A percentile compares a stretch with the other conserved stretches of the same genome.
Evolutionary conservation across 2,888 invertebrate genomes (phyloP).

Genomic region (Aspidiotus rigidus): DNA sequence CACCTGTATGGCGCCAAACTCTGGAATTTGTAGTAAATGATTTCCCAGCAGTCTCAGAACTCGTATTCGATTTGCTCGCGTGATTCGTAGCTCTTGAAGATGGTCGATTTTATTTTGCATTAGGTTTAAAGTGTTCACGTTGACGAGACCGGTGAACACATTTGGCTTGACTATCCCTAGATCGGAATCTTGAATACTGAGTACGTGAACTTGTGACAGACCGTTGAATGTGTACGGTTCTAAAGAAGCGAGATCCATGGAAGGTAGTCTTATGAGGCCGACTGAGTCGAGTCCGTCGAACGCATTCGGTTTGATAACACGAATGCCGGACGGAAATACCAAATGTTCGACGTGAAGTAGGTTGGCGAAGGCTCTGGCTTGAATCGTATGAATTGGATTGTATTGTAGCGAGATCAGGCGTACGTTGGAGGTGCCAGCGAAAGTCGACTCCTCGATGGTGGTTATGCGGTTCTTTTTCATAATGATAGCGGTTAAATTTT

Average conservation of each 20-base stretch:
- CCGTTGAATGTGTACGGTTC: conserved; percentile 66
- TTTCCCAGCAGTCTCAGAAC: conserved; percentile 69
- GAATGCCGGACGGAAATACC: conserved; percentile 71
- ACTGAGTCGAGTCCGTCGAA: conserved; percentile 74
- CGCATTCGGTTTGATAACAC: conserved; percentile 65
- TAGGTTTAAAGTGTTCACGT: conserved; percentile 63
- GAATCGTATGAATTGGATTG: conserved; percentile 61
- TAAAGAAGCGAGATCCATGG: conserved; percentile 69
- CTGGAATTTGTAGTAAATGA: conserved; percentile 68
- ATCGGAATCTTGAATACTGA: conserved; percentile 74
- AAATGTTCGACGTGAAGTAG: conserved; percentile 73
- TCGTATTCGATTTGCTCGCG: conserved; percentile 60
- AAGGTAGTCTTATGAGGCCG: conserved; percentile 69
- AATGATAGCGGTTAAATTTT: conserved; percentile 64
- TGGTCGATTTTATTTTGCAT: conserved; percentile 77
- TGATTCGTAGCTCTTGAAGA: conserved; percentile 64
- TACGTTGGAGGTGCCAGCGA: conserved; percentile 77
- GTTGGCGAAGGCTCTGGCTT: conserved; percentile 54
- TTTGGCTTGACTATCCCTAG: conserved; percentile 59
- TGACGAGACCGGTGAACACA: conserved; percentile 65
- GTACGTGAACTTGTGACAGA: conserved; percentile 60
- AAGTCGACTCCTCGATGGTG: conserved; percentile 62
- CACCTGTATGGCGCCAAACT: conserved; percentile 55
- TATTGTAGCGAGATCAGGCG: conserved; percentile 70
- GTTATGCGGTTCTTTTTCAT: conserved; percentile 61